Evolutionary conservation across 2,113 vertebrate species (phyloP), one percentile per base, ranked within the genome.

Genomic region (Polypterus senegalus): DNA sequence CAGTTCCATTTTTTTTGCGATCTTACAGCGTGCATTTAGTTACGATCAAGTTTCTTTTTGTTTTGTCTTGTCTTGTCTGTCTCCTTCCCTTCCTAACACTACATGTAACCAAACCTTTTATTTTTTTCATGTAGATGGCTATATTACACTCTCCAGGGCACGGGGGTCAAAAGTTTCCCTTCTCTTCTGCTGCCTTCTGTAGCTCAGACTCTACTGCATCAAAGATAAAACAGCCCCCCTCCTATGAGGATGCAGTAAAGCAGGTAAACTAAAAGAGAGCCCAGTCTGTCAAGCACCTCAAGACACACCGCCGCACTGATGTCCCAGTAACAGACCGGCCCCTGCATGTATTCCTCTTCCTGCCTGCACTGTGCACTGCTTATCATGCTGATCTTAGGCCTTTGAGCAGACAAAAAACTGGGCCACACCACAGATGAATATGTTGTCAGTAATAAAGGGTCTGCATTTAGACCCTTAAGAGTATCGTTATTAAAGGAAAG

Each of bases 201-300:
- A 92, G 90, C 78, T 83, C 90, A 80, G 84, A 79, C 70, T 81
- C 87, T 78, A 74, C 85, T 68, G 83, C 85, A 77, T 83, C 88
- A 72, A 86, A 90, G 74, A 75, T 86, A 84, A 90, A 89, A 78
- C 92, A 93, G 81, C 92, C 91, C 77, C 92, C 92, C 63, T 88
- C 91, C 76, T 94, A 95, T 77, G 90, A 94, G 85, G 92, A 95
- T 85, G 93, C 92, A 81, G 81, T 96, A 60, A 93, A 93, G 79
- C 93, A 94, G 92, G 92, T 92, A 91, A 84, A 79, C 78, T 61
- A 59, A 65, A 57, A 27, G 27, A 27, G 27, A 27, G 27, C 27
- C 27, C 27, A 27, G 27, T 27, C 27, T 27, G 27, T 27, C 27
- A 27, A 27, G 27, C 27, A 27, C 27, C 27, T 27, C 27, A 27